phyloP scores from a whole-genome alignment of 2,888 invertebrate species.

The Harmothoe impar region DNA sequence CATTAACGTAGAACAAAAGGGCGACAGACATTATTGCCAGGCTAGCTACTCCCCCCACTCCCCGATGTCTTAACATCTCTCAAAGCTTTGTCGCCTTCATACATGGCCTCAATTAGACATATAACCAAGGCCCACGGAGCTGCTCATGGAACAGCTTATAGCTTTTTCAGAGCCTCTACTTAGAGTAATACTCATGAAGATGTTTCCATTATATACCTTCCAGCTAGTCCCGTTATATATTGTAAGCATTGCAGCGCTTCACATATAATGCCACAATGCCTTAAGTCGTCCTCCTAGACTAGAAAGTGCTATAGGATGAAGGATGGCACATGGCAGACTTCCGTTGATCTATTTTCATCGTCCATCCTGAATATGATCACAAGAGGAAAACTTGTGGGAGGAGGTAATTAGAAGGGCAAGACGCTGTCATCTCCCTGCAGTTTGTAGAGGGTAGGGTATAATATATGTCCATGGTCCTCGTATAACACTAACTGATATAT shows the following conservation, averaged over 20 bases:
- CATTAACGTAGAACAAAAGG: conserved; percentile 21
- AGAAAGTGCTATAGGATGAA: no score
- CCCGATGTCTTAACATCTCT: neutral
- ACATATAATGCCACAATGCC: no score
- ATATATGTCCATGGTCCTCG: neutral
- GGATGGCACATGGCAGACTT: neutral
- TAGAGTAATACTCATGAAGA: no score
- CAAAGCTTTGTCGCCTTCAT: conserved; percentile 15
- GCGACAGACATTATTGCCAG: neutral
- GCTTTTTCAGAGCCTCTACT: no score
- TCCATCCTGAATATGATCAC: neutral
- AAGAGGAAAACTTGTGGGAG: neutral
- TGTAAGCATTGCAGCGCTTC: no score
- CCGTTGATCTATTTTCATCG: neutral
- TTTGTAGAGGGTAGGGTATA: conserved; percentile 4
- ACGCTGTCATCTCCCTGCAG: neutral
- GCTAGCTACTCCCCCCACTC: neutral
- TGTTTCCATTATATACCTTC: no score
- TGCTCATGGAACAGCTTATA: neutral
- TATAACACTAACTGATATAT: neutral
- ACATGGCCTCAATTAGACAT: neutral
- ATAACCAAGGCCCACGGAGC: neutral
- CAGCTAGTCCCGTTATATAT: no score
- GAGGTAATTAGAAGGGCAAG: neutral
- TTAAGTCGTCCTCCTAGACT: no score